Evolutionary conservation across 2,113 vertebrate genomes (phyloP).

Genomic region (Pantherophis guttatus): DNA sequence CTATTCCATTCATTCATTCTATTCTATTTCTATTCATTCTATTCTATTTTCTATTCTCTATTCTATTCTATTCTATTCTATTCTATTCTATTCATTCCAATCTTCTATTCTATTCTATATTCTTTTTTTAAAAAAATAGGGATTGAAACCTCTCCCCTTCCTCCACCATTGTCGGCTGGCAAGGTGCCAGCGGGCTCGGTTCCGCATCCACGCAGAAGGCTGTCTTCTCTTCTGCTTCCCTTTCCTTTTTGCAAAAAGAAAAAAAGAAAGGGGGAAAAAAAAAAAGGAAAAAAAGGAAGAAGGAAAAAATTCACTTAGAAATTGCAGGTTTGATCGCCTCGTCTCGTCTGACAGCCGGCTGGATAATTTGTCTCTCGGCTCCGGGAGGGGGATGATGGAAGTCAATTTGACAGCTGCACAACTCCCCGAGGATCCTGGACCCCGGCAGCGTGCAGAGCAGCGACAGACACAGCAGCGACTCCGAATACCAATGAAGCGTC

Average conservation of each 20-base stretch:
- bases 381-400: slow-evolving; percentile 62
- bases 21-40: too few relatives aligned
- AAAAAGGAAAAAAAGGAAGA: too few relatives aligned
- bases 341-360: slow-evolving; percentile 62
- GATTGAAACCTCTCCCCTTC: background rate
- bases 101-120: too few relatives aligned
- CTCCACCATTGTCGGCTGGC: background rate
- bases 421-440: slow-evolving; percentile 70
- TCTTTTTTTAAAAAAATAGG: background rate
- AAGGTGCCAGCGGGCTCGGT: slow-evolving; percentile 24
- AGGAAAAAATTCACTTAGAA: slow-evolving; percentile 49
- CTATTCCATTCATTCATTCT: too few relatives aligned
- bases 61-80: too few relatives aligned
- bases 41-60: too few relatives aligned
- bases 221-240: background rate
- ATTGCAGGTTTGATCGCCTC: slow-evolving; percentile 56
- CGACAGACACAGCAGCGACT: slow-evolving; percentile 59
- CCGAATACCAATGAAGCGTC: slow-evolving; percentile 69
- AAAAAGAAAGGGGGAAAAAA: accelerated
- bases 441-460: slow-evolving; percentile 59
- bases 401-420: slow-evolving; percentile 71
- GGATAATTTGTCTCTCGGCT: slow-evolving; percentile 69
- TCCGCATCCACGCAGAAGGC: slow-evolving; percentile 11
- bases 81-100: too few relatives aligned
- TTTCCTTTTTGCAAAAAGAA: background rate